Evolutionary conservation across 2,888 invertebrate species (phyloP), one percentile per base, ranked within the genome.

Genomic region (Polydrusus cervinus): DNA sequence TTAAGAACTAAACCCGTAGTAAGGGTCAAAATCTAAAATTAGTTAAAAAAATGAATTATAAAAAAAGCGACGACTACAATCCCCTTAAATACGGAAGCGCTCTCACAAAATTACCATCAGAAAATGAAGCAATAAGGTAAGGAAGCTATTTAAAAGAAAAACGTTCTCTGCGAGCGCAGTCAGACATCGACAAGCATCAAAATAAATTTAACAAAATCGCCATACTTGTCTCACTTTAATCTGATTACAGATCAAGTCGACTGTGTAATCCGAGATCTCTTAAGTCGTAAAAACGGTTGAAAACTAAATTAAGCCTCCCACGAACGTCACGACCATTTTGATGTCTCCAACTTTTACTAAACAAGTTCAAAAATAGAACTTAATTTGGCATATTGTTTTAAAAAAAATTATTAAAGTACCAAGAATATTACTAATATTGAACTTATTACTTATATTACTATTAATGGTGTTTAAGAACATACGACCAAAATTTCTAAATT

Each of bases 261-360:
- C 77, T 78, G 76, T 79, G 78, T 81, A 81, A 81, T 80, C 80
- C 79, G 78, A 81, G 81, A 80, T 79, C 79, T 79, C 75, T 72
- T n/a, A 73, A 76, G 76, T 81, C 81, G 80, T 81, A 81, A 81
- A 81, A 79, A 81, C 78, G 78, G 78, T 80, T 81, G 80, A 81
- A 80, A 80, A 79, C 78, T 80, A 81, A 80, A 81, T 81, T 80
- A 79, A 80, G 74, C 79, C 79, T 78, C 81, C 80, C 79, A 81
- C 81, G 79, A 79, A 65, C 68, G 68, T 80, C 81, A 80, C 80
- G 81, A 78, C 65, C 47, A 55, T 25, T 43, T 30, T 71, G 62
- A 72, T 40, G 61, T 60, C 60, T 60, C 60, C 53, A 72, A 57
- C 64, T 71, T 40, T 64, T 53, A 65, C 43, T 55, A 65, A 71